These are phyloP conservation scores for Lepidurus apus DNA, from an alignment of 1,140 invertebrate genomes.

Conservation along the genomic window DNA sequence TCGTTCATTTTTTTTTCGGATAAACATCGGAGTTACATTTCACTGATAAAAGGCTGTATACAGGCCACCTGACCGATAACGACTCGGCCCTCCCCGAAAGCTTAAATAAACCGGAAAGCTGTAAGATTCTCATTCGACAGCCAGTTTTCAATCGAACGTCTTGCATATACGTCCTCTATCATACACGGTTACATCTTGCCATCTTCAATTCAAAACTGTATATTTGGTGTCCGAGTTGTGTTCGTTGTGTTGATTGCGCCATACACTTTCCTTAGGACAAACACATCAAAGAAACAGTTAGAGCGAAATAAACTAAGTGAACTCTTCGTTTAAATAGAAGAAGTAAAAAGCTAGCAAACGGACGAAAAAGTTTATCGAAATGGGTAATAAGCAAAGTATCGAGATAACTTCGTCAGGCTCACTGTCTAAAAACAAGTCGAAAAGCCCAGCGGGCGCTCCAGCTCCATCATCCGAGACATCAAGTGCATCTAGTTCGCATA, in stretches of 20 bases:
- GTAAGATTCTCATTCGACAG: neutral
- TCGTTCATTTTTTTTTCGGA: neutral
- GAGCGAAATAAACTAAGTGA: too few relatives aligned
- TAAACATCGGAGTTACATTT: neutral
- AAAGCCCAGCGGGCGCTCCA: neutral
- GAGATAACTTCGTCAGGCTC: neutral
- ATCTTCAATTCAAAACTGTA: too few relatives aligned
- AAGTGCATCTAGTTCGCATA: neutral
- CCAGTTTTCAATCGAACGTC: neutral
- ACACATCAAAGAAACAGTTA: too few relatives aligned
- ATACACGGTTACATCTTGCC: too few relatives aligned
- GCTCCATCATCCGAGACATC: neutral
- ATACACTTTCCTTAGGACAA: too few relatives aligned
- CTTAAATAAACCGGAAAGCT: neutral
- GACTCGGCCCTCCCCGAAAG: too few relatives aligned
- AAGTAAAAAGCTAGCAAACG: neutral
- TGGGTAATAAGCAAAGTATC: conserved; percentile 19
- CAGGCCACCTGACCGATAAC: conserved; percentile 2
- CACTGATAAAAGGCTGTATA: neutral
- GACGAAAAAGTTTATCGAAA: neutral
- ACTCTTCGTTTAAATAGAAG: too few relatives aligned
- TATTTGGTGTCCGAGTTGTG: too few relatives aligned
- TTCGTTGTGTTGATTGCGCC: too few relatives aligned
- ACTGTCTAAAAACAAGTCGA: neutral
- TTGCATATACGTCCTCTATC: neutral